These are phyloP conservation scores for Lasioglossum figueresi DNA, from an alignment of 2,888 invertebrate genomes.

Conservation along the genomic window DNA sequence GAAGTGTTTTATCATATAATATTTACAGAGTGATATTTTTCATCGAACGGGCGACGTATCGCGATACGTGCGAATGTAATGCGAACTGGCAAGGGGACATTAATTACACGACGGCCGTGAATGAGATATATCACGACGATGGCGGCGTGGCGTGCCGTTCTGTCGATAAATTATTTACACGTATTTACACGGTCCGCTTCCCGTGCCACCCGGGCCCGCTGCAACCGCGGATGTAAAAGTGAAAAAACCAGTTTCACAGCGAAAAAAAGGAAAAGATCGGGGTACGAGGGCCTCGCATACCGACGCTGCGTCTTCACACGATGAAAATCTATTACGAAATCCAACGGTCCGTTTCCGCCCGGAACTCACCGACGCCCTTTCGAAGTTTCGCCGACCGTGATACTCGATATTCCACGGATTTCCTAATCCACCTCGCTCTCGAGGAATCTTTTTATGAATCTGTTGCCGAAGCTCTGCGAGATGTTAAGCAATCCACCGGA, in stretches of 20 bases:
- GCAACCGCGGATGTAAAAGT: constrained; percentile 57
- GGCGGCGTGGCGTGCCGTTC: constrained; percentile 41
- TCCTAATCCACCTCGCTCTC: background rate
- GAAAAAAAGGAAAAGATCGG: constrained; percentile 51
- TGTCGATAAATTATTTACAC: constrained; percentile 68
- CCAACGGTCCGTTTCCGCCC: background rate
- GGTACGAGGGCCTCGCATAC: constrained; percentile 52
- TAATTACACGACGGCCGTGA: constrained; percentile 61
- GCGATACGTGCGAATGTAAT: constrained; percentile 21
- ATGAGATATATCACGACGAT: constrained; percentile 60
- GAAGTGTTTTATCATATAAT: background rate
- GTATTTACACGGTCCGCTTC: constrained; percentile 61
- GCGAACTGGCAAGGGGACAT: constrained; percentile 53
- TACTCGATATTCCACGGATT: background rate
- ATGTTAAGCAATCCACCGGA: constrained; percentile 14
- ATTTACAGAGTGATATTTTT: constrained; percentile 11
- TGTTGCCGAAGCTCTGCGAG: background rate
- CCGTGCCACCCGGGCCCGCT: constrained; percentile 32
- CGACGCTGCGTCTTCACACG: constrained; percentile 47
- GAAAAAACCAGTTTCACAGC: constrained; percentile 68
- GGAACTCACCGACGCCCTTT: background rate
- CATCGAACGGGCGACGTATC: constrained; percentile 16
- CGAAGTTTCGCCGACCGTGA: background rate
- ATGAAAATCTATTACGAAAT: constrained; percentile 59
- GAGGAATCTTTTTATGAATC: background rate